phyloP scores from a whole-genome alignment of 37 sponge, comb jelly and placozoan species.

The Ianthella basta region DNA sequence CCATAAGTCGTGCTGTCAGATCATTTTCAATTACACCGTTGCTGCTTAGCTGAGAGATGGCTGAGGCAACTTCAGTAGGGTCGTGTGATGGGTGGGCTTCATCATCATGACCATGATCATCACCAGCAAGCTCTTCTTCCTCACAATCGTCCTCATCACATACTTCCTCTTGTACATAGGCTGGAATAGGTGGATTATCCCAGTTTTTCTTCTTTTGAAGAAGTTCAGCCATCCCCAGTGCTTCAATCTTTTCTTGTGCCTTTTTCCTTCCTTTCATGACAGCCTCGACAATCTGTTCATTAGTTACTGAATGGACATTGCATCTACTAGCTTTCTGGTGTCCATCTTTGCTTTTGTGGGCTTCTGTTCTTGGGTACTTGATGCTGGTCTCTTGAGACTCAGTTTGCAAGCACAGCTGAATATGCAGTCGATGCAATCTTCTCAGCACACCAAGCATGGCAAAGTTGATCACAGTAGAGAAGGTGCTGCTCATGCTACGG shows the following conservation, averaged over 20 bases:
- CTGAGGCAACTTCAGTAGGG: background rate
- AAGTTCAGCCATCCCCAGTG: background rate
- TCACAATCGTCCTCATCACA: background rate
- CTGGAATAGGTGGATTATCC: background rate
- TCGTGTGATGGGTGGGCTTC: background rate
- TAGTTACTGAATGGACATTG: background rate
- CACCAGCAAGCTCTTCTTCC: background rate
- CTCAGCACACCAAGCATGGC: constrained; percentile 59
- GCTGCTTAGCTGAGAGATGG: background rate
- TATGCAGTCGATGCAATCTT: constrained; percentile 55
- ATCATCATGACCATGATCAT: background rate
- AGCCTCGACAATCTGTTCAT: background rate
- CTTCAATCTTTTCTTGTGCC: background rate
- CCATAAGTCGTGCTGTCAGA: background rate
- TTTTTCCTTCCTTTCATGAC: background rate
- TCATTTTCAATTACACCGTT: background rate
- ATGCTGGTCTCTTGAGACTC: constrained; percentile 23
- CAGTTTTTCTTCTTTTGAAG: background rate
- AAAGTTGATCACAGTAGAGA: constrained; percentile 64
- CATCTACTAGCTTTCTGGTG: background rate
- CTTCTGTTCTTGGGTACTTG: background rate
- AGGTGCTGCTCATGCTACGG: constrained; percentile 54
- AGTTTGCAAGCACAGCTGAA: constrained; percentile 40
- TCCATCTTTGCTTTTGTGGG: constrained; percentile 17
- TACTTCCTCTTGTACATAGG: background rate